These are phyloP conservation scores for Dinoponera quadriceps DNA, from an alignment of 1,140 invertebrate species.

Conservation along the genomic window DNA sequence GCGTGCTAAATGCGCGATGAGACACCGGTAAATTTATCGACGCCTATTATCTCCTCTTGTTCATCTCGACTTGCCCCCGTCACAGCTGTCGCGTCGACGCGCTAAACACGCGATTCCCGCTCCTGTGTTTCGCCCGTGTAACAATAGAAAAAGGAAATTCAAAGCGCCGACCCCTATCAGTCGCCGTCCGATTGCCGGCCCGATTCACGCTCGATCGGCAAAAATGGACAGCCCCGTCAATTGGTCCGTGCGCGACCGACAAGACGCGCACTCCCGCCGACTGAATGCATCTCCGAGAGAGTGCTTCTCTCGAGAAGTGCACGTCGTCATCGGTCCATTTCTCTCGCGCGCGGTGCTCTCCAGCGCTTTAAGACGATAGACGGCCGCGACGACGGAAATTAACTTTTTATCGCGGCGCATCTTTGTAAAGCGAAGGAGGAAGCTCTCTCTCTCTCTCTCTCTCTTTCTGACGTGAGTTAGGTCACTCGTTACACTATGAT, in stretches of 20 bases:
- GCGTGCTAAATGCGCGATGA: conserved; percentile 31
- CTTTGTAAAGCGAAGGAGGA: not conserved
- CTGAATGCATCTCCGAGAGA: not conserved
- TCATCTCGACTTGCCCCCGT: conserved; percentile 37
- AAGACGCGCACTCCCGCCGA: conserved; percentile 3
- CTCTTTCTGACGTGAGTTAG: not conserved
- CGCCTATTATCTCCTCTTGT: conserved; percentile 51
- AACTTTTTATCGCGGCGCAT: conserved; percentile 24
- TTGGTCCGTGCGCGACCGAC: conserved; percentile 1
- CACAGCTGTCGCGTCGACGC: conserved; percentile 54
- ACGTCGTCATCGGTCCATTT: conserved; percentile 14
- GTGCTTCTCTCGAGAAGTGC: not conserved
- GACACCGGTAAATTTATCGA: conserved; percentile 44
- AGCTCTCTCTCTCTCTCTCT: not conserved
- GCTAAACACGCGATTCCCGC: conserved; percentile 45
- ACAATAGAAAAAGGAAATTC: conserved; percentile 44
- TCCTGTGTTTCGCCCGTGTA: conserved; percentile 22
- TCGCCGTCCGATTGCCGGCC: not conserved
- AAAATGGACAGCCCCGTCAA: conserved; percentile 38
- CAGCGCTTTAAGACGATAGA: conserved; percentile 16
- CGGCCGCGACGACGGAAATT: not conserved
- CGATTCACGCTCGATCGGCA: not conserved
- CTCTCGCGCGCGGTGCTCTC: not conserved
- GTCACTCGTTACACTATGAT: not conserved
- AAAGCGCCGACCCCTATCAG: conserved; percentile 19